A percentile compares a stretch with the other conserved stretches of the same genome.
Evolutionary conservation across 2,113 vertebrate genomes (phyloP).

Genomic region (Climacteris rufus): DNA sequence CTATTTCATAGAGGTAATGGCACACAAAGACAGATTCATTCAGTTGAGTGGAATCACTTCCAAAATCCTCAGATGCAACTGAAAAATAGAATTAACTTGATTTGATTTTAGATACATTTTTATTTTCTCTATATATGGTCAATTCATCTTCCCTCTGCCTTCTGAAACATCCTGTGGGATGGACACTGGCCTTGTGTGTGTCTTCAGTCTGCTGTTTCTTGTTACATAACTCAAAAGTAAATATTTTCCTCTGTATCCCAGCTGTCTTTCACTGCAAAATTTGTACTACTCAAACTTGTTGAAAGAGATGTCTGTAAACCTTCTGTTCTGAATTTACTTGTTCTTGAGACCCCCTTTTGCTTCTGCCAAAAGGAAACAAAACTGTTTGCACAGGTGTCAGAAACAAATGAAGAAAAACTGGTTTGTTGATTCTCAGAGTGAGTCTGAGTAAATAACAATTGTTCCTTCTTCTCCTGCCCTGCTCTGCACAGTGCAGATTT

Average conservation of each 20-base stretch:
- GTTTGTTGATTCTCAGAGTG: conserved; percentile 46
- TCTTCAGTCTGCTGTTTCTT: neutral
- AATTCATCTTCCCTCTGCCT: neutral
- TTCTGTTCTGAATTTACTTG: neutral
- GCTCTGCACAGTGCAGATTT: neutral
- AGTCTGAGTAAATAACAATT: neutral
- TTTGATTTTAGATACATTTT: neutral
- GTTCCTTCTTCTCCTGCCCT: neutral
- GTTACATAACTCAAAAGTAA: neutral
- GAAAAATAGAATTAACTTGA: neutral
- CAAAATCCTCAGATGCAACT: neutral
- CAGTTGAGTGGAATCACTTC: neutral
- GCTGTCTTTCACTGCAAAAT: neutral
- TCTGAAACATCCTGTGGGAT: neutral
- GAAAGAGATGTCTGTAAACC: neutral
- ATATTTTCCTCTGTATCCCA: neutral
- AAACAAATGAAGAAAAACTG: conserved; percentile 51
- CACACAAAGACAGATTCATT: neutral
- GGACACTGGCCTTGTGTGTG: neutral
- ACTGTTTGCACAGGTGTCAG: conserved; percentile 11
- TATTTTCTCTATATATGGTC: neutral
- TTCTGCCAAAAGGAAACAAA: neutral
- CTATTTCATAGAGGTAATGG: neutral
- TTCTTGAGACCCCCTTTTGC: neutral
- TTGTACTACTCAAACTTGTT: neutral